phyloP scores from a whole-genome alignment of 2,888 invertebrate species.

The Volucella bombylans region DNA sequence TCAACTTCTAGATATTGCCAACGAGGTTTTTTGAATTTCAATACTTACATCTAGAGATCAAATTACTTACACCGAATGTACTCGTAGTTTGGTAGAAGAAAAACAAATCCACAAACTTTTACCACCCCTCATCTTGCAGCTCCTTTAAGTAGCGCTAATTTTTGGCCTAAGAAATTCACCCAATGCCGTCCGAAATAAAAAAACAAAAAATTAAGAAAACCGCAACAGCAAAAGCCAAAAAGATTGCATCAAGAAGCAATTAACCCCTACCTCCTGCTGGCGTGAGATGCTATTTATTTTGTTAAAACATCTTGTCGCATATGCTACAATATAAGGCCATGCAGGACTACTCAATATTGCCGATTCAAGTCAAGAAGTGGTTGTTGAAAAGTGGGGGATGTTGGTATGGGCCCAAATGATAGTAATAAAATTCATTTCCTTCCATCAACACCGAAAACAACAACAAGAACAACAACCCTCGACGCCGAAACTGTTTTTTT shows the following conservation, averaged over 20 bases:
- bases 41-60: constrained; percentile 53
- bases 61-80: constrained; percentile 44
- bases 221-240: neutral
- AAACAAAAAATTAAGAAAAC: too few relatives aligned
- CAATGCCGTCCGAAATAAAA: too few relatives aligned
- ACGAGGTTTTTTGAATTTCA: constrained; percentile 49
- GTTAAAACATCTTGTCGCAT: neutral
- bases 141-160: constrained; percentile 36
- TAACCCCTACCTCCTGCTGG: constrained; percentile 12
- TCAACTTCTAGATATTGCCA: constrained; percentile 14
- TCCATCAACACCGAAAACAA: constrained; percentile 37
- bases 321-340: constrained; percentile 2
- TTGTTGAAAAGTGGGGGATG: neutral
- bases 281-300: too few relatives aligned
- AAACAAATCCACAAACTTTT: constrained; percentile 47
- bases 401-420: neutral
- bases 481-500: constrained; percentile 36
- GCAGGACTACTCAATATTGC: neutral
- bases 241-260: constrained; percentile 46
- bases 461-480: constrained; percentile 29
- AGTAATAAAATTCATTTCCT: constrained; percentile 61
- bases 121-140: neutral
- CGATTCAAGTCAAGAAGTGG: neutral
- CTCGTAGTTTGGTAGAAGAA: constrained; percentile 4
- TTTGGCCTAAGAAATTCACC: constrained; percentile 4